Evolutionary conservation across 2,888 invertebrate species (phyloP).

Genomic region (Oscheius sp.): DNA sequence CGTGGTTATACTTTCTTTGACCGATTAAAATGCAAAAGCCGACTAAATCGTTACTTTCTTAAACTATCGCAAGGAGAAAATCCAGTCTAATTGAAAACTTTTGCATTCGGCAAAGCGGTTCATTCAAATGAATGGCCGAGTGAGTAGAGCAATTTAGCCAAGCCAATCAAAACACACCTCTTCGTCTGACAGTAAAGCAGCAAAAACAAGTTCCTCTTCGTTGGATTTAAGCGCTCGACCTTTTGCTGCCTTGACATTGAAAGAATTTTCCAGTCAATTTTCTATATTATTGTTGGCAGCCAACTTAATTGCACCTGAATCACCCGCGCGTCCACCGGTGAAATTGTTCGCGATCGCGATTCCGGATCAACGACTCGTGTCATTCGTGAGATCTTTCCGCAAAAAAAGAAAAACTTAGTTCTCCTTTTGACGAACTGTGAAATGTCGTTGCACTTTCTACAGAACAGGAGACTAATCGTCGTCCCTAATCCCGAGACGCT

Average conservation of each 20-base stretch:
- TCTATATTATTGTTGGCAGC: constrained; percentile 3
- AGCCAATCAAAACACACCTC: constrained; percentile 1
- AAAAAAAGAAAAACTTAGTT: too few relatives aligned
- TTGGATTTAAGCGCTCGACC: neutral
- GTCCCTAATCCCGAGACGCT: too few relatives aligned
- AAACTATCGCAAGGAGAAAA: neutral
- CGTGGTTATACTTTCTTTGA: too few relatives aligned
- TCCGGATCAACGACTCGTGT: constrained; percentile 22
- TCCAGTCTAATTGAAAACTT: constrained; percentile 22
- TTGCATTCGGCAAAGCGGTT: constrained; percentile 23
- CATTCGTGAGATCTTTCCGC: constrained; percentile 8
- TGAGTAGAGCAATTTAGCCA: constrained; percentile 8
- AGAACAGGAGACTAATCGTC: too few relatives aligned
- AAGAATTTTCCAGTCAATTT: constrained; percentile 6
- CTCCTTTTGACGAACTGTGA: too few relatives aligned
- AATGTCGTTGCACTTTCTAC: too few relatives aligned
- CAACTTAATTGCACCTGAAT: constrained; percentile 22
- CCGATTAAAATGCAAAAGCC: neutral
- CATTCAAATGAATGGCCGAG: constrained; percentile 14
- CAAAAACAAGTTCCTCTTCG: neutral
- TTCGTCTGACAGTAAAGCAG: constrained; percentile 14
- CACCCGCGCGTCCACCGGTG: constrained; percentile 1
- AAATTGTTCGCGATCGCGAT: constrained; percentile 13
- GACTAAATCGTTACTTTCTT: neutral
- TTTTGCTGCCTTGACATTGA: neutral